Percentiles rank a stretch among this genome's conserved stretches.
These are phyloP conservation scores for Siniperca obscura DNA, from an alignment of 2,797 vertebrate genomes.

Conservation along the genomic window DNA sequence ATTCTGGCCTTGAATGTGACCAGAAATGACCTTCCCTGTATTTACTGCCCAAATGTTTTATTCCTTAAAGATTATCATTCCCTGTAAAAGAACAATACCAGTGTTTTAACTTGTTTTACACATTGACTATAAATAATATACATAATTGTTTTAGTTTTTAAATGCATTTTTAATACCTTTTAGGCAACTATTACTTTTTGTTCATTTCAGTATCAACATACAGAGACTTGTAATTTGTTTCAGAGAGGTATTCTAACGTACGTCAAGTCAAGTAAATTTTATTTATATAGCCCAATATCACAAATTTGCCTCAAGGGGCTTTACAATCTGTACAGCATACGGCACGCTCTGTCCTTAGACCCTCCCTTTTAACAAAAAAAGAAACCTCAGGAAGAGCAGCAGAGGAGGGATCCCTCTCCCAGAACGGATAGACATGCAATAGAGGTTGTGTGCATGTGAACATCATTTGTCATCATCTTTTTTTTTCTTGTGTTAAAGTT, in stretches of 20 bases:
- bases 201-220: background rate
- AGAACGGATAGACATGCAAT: no score
- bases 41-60: background rate
- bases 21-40: constrained; percentile 35
- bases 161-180: background rate
- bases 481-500: constrained; percentile 1
- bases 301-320: no score
- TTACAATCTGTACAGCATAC: no score
- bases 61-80: background rate
- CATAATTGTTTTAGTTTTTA: background rate
- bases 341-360: no score
- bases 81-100: background rate
- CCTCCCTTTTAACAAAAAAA: no score
- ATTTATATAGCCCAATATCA: no score
- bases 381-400: no score
- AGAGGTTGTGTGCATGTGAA: background rate
- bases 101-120: background rate
- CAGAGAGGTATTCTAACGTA: background rate
- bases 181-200: background rate
- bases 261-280: background rate
- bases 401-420: no score
- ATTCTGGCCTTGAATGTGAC: constrained; percentile 61
- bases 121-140: background rate
- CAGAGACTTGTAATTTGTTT: background rate
- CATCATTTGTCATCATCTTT: no score